Conservation (phyloP, 2,888 invertebrate genomes). For the Zygogramma bicolorata region DNA sequence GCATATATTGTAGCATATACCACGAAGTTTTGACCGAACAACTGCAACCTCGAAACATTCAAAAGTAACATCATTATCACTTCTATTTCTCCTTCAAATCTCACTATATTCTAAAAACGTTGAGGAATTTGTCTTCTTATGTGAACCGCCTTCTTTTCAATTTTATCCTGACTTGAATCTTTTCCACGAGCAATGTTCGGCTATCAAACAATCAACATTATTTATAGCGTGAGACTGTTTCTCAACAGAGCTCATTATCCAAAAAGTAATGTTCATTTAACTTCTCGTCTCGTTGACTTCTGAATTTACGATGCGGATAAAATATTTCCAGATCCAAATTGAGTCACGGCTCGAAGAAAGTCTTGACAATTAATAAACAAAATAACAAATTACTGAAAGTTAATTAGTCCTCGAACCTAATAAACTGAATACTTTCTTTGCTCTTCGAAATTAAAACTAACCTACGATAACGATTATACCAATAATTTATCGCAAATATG, state of each 20-base stretch:
- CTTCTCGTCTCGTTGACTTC: neutral
- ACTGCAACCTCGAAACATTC: too few relatives aligned
- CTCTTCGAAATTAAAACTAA: neutral
- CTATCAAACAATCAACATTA: neutral
- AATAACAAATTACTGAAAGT: slow-evolving; percentile 6
- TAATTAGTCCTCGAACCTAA: slow-evolving; percentile 14
- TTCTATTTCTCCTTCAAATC: too few relatives aligned
- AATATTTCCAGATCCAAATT: neutral
- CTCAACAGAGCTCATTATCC: neutral
- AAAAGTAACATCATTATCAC: too few relatives aligned
- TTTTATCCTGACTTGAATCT: too few relatives aligned
- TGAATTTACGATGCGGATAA: neutral
- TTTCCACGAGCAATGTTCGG: too few relatives aligned
- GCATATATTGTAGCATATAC: too few relatives aligned
- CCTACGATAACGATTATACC: slow-evolving; percentile 6
- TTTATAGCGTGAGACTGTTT: neutral
- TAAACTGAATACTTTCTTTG: slow-evolving; percentile 22
- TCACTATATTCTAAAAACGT: too few relatives aligned
- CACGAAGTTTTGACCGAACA: too few relatives aligned
- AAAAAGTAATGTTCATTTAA: neutral
- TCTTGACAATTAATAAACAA: neutral
- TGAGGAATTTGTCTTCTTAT: too few relatives aligned
- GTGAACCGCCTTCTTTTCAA: too few relatives aligned
- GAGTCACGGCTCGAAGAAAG: slow-evolving; percentile 12
- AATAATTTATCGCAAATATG: neutral